Base-by-base conservation (phyloP, 2,113 vertebrate species). In the Corythaixoides concolor region DNA sequence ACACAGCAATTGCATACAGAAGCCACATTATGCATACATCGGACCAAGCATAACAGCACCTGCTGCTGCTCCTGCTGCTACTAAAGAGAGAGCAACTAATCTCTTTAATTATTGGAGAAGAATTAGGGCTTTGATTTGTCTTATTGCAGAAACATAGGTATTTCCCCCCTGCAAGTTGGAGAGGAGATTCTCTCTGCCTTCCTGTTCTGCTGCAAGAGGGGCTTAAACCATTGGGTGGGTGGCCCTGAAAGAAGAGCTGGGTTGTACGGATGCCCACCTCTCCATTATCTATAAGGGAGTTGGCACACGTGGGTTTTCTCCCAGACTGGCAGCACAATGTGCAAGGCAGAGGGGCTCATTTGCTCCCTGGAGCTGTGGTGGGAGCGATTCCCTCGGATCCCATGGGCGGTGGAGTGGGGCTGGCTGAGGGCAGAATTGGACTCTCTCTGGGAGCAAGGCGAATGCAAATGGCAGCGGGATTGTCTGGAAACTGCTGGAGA, bases 91-190 rank as follows among this genome's bases (percentile, higher is more conserved):
- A 96, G 35, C 70, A 93, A 85, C 69, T 85, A 79, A 94, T 94
- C 87, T 93, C 82, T 94, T 90, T 95, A 93, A 90, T 97, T 94
- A 92, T 86, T 93, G 81, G 85, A 92, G 82, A 63, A 93, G 77
- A 94, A 90, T 82, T 91, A 92, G 68, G 56, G 52, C 53, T 95
- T 94, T 96, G 92, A 90, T 96, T 93, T 95, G 58, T 83, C 27
- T 79, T 81, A 77, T 75, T 90, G 77, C 73, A 59, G 90, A 86
- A 86, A 86, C 53, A 53, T 32, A 88, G 84, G n/a, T 94, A 72
- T 76, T 74, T 9, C 45, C 53, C 79, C 47, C 49, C 76, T 81
- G 56, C 52, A 76, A 84, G 20, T 12, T 81, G 49, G 66, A 53
- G 63, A 92, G 67, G 79, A 93, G 80, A 77, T 55, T 41, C 19